Conservation (phyloP, 1,140 invertebrate genomes). For the Chelonus insularis region DNA sequence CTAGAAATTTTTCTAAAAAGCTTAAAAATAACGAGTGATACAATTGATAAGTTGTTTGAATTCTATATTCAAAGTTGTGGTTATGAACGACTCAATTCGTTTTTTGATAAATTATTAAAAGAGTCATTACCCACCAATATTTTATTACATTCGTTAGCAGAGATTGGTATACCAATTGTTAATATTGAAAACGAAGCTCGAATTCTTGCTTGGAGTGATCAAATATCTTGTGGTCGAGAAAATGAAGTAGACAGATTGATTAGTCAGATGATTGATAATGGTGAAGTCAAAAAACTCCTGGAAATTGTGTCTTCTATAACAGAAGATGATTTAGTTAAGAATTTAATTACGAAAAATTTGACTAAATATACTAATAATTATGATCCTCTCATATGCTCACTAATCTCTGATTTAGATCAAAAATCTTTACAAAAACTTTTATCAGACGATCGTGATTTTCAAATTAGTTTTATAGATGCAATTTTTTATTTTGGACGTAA, state of each 20-base stretch:
- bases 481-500: conserved; percentile 60
- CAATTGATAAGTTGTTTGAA: conserved; percentile 43
- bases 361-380: conserved; percentile 53
- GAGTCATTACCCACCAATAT: conserved; percentile 39
- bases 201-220: conserved; percentile 48
- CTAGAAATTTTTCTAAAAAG: conserved; percentile 47
- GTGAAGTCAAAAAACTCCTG: conserved; percentile 39
- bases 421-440: conserved; percentile 53
- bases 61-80: conserved; percentile 43
- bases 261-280: conserved; percentile 46
- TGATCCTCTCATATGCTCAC: conserved; percentile 56
- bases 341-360: conserved; percentile 56
- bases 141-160: conserved; percentile 38
- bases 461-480: conserved; percentile 59
- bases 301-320: conserved; percentile 34
- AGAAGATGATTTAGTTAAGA: conserved; percentile 47
- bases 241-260: conserved; percentile 43
- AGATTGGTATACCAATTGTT: conserved; percentile 34
- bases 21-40: conserved; percentile 28
- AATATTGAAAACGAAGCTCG: conserved; percentile 46
- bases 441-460: conserved; percentile 57
- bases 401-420: conserved; percentile 52
- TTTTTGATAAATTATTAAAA: conserved; percentile 35
- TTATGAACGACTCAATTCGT: conserved; percentile 42
- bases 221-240: conserved; percentile 41